Conservation (phyloP, 2,113 vertebrate genomes). For the Pica pica region DNA sequence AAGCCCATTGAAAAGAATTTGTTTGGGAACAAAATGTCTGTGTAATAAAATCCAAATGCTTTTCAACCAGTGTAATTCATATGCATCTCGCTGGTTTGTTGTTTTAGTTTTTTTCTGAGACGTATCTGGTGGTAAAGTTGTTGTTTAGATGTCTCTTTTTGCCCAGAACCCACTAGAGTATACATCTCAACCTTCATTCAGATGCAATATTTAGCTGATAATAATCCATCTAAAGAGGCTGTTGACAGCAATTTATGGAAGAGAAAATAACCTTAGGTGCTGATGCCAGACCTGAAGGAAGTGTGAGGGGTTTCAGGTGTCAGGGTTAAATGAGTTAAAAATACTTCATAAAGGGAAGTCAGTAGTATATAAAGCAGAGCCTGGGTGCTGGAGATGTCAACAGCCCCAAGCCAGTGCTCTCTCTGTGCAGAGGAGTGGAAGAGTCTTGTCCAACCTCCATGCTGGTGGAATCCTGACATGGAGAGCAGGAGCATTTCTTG, state of each 20-base stretch:
- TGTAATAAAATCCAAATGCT: background rate
- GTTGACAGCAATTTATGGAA: background rate
- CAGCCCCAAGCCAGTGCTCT: fast-evolving
- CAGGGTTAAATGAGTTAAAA: background rate
- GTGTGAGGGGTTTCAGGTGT: background rate
- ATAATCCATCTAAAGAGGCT: background rate
- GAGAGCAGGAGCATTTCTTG: fast-evolving
- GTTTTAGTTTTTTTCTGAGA: background rate
- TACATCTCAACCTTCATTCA: background rate
- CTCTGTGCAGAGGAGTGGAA: background rate
- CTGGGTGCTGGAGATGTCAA: background rate
- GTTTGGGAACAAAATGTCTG: background rate
- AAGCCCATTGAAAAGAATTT: background rate
- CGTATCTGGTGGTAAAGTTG: background rate
- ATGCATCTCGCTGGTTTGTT: background rate
- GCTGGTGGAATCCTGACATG: background rate
- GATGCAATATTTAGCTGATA: background rate
- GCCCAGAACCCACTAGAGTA: background rate
- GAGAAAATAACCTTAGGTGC: background rate
- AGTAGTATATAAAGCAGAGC: background rate
- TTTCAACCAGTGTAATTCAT: background rate
- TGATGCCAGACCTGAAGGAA: background rate
- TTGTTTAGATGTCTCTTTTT: background rate
- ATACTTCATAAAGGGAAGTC: fast-evolving
- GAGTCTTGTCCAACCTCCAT: background rate